Conservation (phyloP, 2,113 vertebrate genomes). For the Triplophysa tibetana region DNA sequence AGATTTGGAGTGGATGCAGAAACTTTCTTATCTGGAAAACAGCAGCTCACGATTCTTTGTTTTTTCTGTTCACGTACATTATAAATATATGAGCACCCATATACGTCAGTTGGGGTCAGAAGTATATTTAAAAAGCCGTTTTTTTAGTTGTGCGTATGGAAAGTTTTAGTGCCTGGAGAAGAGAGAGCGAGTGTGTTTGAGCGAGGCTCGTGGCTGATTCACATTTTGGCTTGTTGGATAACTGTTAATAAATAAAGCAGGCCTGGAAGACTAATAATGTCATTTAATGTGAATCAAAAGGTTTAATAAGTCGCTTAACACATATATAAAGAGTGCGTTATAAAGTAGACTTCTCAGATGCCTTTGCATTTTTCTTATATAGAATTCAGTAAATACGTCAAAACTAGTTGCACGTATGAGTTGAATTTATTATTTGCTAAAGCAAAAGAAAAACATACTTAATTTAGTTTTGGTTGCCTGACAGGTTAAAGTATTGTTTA, state of each 20-base stretch:
- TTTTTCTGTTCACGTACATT: too few relatives aligned
- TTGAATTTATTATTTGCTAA: background rate
- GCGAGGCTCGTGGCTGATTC: conserved; percentile 49
- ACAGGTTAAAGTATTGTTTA: background rate
- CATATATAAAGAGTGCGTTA: background rate
- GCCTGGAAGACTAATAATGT: conserved; percentile 58
- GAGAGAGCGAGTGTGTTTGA: background rate
- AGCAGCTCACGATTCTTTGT: too few relatives aligned
- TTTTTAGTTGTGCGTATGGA: background rate
- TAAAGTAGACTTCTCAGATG: background rate
- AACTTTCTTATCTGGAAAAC: background rate
- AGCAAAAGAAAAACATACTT: background rate
- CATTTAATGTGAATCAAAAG: conserved; percentile 62
- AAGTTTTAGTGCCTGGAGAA: background rate
- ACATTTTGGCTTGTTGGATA: conserved; percentile 66
- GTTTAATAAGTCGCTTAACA: conserved; percentile 58
- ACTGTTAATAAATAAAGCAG: conserved; percentile 65
- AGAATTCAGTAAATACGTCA: background rate
- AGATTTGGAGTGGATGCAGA: background rate
- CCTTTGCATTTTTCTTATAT: background rate
- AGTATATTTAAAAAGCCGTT: background rate
- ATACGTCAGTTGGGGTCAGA: background rate
- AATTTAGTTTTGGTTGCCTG: background rate
- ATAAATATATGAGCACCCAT: background rate
- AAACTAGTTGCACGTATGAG: background rate